Base-by-base conservation (phyloP, 2,888 invertebrate species). In the Gerosis bhagava region DNA sequence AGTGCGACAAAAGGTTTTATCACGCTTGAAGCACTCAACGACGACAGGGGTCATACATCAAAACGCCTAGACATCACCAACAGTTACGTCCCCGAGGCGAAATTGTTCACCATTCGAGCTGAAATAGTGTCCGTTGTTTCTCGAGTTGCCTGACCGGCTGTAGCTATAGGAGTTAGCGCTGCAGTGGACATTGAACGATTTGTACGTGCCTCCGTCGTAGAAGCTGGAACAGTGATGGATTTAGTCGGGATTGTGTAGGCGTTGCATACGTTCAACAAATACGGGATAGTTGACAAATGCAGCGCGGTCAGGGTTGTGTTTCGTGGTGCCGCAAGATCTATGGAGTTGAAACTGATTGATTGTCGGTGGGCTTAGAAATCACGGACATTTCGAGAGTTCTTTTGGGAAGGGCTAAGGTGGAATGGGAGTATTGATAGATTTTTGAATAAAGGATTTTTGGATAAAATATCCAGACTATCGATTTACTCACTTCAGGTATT, bases 211-310 rank as follows among this genome's bases (percentile, higher is more conserved):
- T 4, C 28, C 2, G 19, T 3, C 17, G 16, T 16, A 16, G 16
- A 24, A 24, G 24, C 16, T 7, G 15, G 41, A 24, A 24, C 31
- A 31, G 22, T 41, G 41, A 45, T 50, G 21, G 42, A 49, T 49
- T 39, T 35, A 26, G 49, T 31, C 12, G 41, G 40, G 26, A 19
- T 13, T 21, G 37, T 39, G 39, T 53, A 41, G 50, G 48, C 45
- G 53, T 41, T 42, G 53, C 43, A 37, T 41, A 49, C 53, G 49
- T 44, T 54, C 49, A 54, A 49, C 51, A 54, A 54, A 54, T 51
- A 46, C 48, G 55, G 49, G 49, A 51, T 49, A 35, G 53, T 51
- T 46, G 53, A 57, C 55, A 55, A 53, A 55, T 52, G 47, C 56
- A 49, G 47, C 42, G 41, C 41, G 49, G 41, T 51, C 45, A n/a